Evolutionary conservation across 1,140 invertebrate genomes (phyloP), one percentile per base, ranked within the genome.

Genomic region (Cotesia typhae): DNA sequence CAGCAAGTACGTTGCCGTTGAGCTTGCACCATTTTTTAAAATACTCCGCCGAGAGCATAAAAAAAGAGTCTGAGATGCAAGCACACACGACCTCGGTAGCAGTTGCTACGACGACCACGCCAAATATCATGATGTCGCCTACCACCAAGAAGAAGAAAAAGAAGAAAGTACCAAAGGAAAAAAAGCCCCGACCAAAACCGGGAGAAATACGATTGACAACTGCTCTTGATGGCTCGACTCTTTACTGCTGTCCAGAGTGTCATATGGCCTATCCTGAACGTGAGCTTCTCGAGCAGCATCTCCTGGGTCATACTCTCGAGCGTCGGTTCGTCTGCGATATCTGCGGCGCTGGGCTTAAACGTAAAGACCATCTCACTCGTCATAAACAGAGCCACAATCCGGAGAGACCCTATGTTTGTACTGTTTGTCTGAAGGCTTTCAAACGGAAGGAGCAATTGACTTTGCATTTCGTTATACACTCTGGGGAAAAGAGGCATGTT

Each of bases 191-290:
- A 52, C 92, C 93, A 0, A 94, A 94, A 78, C 94, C 94, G 0
- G 93, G 93, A 9, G 93, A 95, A 85, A 94, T 94, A 74, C 89
- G 93, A 55, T 85, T 95, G 14, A 93, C 93, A 0, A 94, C 94
- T 2, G 93, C 94, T 1, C 82, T 95, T 20, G 94, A 95, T 78
- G 94, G 94, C 1, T 94, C 93, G 35, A 93, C 93, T 0, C 81
- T 95, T 0, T 95, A 94, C 78, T 94, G 94, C 81, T 95, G 94
- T 80, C 94, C 94, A 4, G 93, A 95, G 79, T 95, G 94, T 78
- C 93, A 96, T 82, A 92, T 95, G 91, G 92, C 93, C 28, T 94
- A 95, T 80, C 93, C 94, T 0, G 93, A 95, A 80, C 90, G 93
- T 63, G 93, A 93, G 63, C 80, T 94, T 14, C 85, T 95, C 4